A percentile compares a stretch with the other conserved stretches of the same genome.
phyloP scores from a whole-genome alignment of 2,888 invertebrate genomes.

The Entomobrya multifasciata region DNA sequence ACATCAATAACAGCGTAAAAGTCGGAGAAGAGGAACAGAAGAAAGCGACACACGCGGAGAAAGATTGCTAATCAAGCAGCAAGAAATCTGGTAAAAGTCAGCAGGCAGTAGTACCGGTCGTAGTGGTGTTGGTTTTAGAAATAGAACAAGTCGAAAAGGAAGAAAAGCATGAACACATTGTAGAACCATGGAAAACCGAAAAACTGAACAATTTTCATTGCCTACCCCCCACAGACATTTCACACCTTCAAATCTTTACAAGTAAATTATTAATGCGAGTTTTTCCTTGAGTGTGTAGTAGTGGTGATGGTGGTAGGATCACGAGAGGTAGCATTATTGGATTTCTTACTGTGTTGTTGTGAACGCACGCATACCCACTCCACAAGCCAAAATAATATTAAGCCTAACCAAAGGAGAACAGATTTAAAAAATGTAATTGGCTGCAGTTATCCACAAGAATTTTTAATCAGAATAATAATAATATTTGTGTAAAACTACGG shows the following conservation, averaged over 20 bases:
- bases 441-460: conserved; percentile 18
- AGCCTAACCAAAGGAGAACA: neutral
- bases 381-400: neutral
- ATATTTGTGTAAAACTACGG: no score
- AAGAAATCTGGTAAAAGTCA: conserved; percentile 16
- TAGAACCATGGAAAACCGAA: neutral
- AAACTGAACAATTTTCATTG: conserved; percentile 21
- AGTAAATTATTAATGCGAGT: conserved; percentile 70
- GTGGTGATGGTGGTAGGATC: no score
- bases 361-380: neutral
- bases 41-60: no score
- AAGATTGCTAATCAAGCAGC: conserved; percentile 42
- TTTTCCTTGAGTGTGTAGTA: no score
- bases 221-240: conserved; percentile 49
- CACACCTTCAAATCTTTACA: conserved; percentile 59
- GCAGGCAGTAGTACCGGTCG: neutral
- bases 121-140: neutral
- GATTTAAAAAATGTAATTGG: neutral
- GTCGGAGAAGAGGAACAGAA: no score
- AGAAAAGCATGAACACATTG: no score
- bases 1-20: no score
- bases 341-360: neutral
- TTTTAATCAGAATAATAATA: no score
- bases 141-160: no score
- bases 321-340: conserved; percentile 33